phyloP scores from a whole-genome alignment of 2,888 invertebrate species.

The Agrilus biguttatus region DNA sequence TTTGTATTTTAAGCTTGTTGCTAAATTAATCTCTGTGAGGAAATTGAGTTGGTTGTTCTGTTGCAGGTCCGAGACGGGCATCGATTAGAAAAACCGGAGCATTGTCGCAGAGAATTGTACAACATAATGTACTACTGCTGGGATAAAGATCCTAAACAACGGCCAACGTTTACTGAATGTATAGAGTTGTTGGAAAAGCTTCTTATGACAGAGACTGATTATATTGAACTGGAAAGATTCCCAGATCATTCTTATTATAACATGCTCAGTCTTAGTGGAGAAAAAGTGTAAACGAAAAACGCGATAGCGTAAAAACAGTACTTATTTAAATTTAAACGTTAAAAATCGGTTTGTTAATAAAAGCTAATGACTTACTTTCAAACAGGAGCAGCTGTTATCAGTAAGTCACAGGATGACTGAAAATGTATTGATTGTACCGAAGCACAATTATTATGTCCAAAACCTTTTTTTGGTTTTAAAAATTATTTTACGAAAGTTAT shows the following conservation, averaged over 20 bases:
- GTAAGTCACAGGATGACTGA: no score
- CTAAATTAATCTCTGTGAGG: neutral
- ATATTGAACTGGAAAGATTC: conserved; percentile 82
- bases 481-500: no score
- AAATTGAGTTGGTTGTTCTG: conserved; percentile 5
- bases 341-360: no score
- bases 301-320: no score
- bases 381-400: no score
- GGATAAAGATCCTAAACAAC: conserved; percentile 69
- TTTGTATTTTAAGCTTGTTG: neutral
- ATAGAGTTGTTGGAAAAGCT: conserved; percentile 68
- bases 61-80: conserved; percentile 75
- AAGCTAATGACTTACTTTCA: no score
- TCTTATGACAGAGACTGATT: conserved; percentile 80
- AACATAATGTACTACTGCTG: conserved; percentile 95
- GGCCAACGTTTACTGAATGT: conserved; percentile 76
- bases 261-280: conserved; percentile 70
- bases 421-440: no score
- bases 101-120: conserved; percentile 82
- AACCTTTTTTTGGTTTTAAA: no score
- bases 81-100: conserved; percentile 82
- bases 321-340: no score
- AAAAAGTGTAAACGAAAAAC: conserved; percentile 43
- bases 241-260: conserved; percentile 89
- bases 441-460: no score